These are phyloP conservation scores for Hypomesus transpacificus DNA, from an alignment of 2,113 vertebrate species.

Conservation along the genomic window DNA sequence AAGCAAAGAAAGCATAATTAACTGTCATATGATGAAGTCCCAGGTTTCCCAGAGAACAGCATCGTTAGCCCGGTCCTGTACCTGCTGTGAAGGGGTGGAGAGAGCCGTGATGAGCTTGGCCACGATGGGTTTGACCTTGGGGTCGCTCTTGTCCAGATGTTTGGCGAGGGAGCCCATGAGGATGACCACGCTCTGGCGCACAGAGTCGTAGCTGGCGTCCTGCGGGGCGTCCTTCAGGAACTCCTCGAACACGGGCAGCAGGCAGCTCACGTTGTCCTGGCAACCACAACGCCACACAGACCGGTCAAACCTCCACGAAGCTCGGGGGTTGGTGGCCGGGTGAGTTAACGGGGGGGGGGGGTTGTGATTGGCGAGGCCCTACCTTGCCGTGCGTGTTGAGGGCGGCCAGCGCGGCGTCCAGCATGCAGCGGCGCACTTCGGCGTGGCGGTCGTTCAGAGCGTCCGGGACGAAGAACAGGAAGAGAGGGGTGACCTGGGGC, in stretches of 20 bases:
- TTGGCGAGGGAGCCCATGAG: slow-evolving; percentile 98
- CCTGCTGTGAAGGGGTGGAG: slow-evolving; percentile 97
- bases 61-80: slow-evolving; percentile 33
- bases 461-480: slow-evolving; percentile 95
- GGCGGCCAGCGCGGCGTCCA: slow-evolving; percentile 90
- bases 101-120: slow-evolving; percentile 95
- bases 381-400: slow-evolving; percentile 98
- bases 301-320: neutral
- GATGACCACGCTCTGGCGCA: slow-evolving; percentile 96
- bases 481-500: slow-evolving; percentile 91
- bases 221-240: slow-evolving; percentile 94
- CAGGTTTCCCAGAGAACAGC: neutral
- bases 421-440: slow-evolving; percentile 94
- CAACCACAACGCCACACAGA: slow-evolving; percentile 15
- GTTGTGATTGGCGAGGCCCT: slow-evolving; percentile 9
- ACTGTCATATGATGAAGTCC: neutral
- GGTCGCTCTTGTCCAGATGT: slow-evolving; percentile 96
- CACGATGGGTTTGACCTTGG: slow-evolving; percentile 97
- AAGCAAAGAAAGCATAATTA: no score
- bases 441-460: slow-evolving; percentile 93
- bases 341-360: neutral
- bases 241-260: slow-evolving; percentile 97
- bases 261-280: slow-evolving; percentile 92
- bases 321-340: neutral
- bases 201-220: slow-evolving; percentile 93